Percentiles rank a stretch among this genome's conserved stretches.
Evolutionary conservation across 2,113 vertebrate genomes (phyloP).

Genomic region (Scytalopus superciliaris): DNA sequence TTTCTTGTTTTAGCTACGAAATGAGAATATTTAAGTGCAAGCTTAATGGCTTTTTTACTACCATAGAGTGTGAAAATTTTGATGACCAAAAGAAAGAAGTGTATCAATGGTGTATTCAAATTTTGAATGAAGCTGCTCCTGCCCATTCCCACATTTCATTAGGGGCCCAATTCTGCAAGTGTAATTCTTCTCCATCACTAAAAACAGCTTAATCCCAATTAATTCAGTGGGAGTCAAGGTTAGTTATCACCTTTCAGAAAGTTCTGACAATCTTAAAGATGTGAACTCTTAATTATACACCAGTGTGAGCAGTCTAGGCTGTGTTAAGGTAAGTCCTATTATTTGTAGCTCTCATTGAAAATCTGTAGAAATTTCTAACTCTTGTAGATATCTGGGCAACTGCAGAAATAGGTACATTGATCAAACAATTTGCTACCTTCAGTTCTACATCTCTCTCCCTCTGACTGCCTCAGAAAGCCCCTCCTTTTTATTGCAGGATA

Average conservation of each 20-base stretch:
- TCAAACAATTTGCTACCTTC: neutral
- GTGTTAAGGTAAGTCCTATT: neutral
- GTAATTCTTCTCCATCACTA: neutral
- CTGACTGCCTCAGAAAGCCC: neutral
- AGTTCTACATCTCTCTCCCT: neutral
- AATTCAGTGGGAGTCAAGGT: neutral
- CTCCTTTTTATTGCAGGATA: neutral
- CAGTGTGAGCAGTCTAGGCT: neutral
- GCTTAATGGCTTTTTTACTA: neutral
- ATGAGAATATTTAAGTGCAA: neutral
- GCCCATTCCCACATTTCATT: neutral
- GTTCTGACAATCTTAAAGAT: neutral
- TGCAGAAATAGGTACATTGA: neutral
- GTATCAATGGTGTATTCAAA: neutral
- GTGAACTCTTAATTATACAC: neutral
- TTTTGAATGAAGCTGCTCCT: neutral
- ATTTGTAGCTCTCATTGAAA: neutral
- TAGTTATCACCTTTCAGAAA: neutral
- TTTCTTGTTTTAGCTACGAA: neutral
- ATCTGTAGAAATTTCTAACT: neutral
- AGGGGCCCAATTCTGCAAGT: neutral
- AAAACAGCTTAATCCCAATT: neutral
- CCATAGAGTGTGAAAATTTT: neutral
- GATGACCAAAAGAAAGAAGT: neutral
- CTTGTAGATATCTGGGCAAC: neutral